Evolutionary conservation across 2,113 vertebrate species (phyloP), one percentile per base, ranked within the genome.

Genomic region (Taxidea taxus): DNA sequence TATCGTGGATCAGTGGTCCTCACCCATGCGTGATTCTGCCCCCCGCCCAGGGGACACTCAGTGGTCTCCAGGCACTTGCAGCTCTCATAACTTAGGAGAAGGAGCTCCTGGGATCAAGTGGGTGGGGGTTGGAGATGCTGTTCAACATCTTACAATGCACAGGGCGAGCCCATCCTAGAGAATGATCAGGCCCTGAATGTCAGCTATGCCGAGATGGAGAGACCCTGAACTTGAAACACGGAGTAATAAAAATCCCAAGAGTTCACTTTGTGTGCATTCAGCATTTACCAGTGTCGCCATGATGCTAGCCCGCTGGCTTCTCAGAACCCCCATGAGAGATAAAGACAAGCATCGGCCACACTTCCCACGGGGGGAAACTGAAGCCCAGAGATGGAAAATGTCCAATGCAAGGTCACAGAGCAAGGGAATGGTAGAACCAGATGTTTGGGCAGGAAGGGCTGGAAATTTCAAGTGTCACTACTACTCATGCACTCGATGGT

Each of bases 91-190:
- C 12, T 37, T 60, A 42, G 56, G 47, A 34, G 37, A 78, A 29
- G 47, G 25, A 16, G 31, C 47, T 68, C 60, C 44, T 64, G 84
- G 54, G 44, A 31, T 54, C 6, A 0, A 39, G 64, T 58, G 51
- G 7, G 8, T 13, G 5, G 68, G n/a, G 23, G 29, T 5, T 11
- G 5, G 47, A 9, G 70, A 23, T 31, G 34, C 7, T 37, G 29
- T 4, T 47, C 2, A 1, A 11, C 29, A 27, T 4, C 6, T 8
- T 39, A 10, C 2, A 39, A 11, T 2, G 6, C n/a, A 21, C 29
- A 31, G 51, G 51, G 54, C 0, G 0, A 5, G 23, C 4, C 23
- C 37, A 7, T 8, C 29, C 7, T 8, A 44, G 23, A 16, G 23
- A 58, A 23, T 10, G 25, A 34, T 29, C 42, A 3, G 16, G 42